These are phyloP conservation scores for Xiphorhynchus elegans DNA, from an alignment of 2,113 vertebrate species.

Conservation along the genomic window DNA sequence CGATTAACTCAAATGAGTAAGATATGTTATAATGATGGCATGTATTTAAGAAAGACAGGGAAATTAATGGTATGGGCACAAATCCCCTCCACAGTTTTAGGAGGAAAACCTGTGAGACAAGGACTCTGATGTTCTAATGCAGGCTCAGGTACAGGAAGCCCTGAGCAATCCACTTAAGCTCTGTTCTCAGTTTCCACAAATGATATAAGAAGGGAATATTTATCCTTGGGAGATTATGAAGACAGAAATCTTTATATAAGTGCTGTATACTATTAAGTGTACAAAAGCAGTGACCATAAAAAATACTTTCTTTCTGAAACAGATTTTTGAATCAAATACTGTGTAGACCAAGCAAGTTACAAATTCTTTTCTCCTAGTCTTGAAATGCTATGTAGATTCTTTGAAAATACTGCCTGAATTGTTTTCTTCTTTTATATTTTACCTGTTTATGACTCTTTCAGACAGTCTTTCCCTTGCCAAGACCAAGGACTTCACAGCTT, in stretches of 20 bases:
- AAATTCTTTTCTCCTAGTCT: not conserved
- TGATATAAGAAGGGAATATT: not conserved
- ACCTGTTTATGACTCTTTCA: not conserved
- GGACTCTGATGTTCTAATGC: not conserved
- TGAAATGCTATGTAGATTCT: not conserved
- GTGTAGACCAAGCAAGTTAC: not conserved
- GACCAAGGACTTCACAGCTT: not conserved
- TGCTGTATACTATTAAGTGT: not conserved
- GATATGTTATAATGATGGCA: constrained; percentile 25
- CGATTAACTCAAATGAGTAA: constrained; percentile 44
- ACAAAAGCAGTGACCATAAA: constrained; percentile 9
- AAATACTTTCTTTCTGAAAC: not conserved
- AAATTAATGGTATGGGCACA: constrained; percentile 20
- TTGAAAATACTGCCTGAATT: not conserved
- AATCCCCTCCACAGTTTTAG: not conserved
- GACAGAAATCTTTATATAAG: not conserved
- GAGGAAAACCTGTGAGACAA: not conserved
- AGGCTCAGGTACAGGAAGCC: not conserved
- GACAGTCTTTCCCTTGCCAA: not conserved
- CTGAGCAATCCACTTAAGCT: not conserved
- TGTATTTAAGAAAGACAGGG: constrained; percentile 12
- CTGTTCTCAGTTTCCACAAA: not conserved
- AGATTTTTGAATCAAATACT: constrained; percentile 29
- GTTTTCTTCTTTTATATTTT: not conserved
- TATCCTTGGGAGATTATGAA: not conserved